These are phyloP conservation scores for Heliconius aoede DNA, from an alignment of 2,888 invertebrate genomes.

Conservation along the genomic window DNA sequence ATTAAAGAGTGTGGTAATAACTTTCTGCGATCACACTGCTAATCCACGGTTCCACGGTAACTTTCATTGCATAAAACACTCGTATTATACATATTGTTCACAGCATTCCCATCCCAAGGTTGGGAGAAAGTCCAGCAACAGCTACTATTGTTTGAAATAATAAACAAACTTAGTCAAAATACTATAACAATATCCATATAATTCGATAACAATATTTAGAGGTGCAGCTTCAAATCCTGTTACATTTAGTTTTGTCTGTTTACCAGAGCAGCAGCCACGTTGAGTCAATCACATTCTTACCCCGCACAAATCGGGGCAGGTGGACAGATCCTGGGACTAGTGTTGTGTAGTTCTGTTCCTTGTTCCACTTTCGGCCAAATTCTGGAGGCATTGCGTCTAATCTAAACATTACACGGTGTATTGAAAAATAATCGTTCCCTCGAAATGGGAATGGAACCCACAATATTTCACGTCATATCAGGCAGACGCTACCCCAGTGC, in stretches of 20 bases:
- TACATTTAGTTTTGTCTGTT: no score
- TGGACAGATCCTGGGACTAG: not conserved
- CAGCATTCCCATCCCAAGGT: slow-evolving; percentile 57
- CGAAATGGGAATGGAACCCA: no score
- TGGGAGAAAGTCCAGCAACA: slow-evolving; percentile 53
- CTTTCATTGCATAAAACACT: slow-evolving; percentile 76
- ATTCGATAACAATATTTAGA: no score
- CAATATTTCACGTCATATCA: no score
- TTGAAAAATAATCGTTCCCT: not conserved
- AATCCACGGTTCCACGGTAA: slow-evolving; percentile 61
- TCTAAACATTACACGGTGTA: not conserved
- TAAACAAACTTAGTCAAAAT: no score
- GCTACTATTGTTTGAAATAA: slow-evolving; percentile 48
- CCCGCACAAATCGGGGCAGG: no score
- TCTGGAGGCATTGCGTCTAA: not conserved
- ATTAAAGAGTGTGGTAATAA: slow-evolving; percentile 48
- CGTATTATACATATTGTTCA: slow-evolving; percentile 60
- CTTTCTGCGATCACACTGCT: slow-evolving; percentile 45
- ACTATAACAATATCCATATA: no score
- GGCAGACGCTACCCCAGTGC: not conserved
- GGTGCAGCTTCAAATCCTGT: no score
- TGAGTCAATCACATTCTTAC: no score
- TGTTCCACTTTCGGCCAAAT: not conserved
- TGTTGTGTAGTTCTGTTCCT: not conserved
- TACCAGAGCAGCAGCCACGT: no score